phyloP scores from a whole-genome alignment of 2,888 invertebrate species.

The Prosopocoilus inquinatus region DNA sequence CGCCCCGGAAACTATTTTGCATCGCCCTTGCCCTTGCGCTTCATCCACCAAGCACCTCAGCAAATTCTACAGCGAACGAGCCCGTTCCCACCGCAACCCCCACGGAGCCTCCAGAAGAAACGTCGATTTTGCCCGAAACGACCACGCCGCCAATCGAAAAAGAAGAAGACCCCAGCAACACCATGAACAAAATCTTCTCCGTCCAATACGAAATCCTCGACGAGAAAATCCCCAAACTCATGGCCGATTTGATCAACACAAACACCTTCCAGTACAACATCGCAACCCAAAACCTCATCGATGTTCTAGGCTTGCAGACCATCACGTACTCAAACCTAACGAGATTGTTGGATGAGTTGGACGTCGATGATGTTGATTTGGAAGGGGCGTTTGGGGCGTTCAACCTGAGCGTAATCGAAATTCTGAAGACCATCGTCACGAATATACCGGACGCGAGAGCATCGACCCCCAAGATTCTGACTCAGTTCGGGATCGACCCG shows the following conservation, averaged over 20 bases:
- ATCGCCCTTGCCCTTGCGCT: too few species aligned
- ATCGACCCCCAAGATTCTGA: constrained; percentile 11
- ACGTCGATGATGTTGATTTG: neutral
- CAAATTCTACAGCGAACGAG: too few species aligned
- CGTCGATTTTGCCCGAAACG: too few species aligned
- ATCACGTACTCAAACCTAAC: neutral
- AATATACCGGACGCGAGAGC: constrained; percentile 8
- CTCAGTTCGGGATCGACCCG: constrained; percentile 16
- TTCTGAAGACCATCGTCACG: constrained; percentile 11
- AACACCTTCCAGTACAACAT: neutral
- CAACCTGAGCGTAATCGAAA: neutral
- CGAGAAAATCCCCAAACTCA: neutral
- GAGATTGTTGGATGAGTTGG: neutral
- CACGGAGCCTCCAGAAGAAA: too few species aligned
- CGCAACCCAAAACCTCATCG: neutral
- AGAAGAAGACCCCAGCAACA: neutral
- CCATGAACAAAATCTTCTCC: neutral
- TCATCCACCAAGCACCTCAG: too few species aligned
- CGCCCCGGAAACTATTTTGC: too few species aligned
- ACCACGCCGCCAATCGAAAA: too few species aligned
- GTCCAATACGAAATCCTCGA: constrained; percentile 3
- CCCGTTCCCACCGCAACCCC: too few species aligned
- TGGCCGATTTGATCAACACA: neutral
- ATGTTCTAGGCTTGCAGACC: constrained; percentile 1
- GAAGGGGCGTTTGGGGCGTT: neutral